Evolutionary conservation across 2,797 vertebrate genomes (phyloP), one percentile per base, ranked within the genome.

Genomic region (Vespertilio murinus): DNA sequence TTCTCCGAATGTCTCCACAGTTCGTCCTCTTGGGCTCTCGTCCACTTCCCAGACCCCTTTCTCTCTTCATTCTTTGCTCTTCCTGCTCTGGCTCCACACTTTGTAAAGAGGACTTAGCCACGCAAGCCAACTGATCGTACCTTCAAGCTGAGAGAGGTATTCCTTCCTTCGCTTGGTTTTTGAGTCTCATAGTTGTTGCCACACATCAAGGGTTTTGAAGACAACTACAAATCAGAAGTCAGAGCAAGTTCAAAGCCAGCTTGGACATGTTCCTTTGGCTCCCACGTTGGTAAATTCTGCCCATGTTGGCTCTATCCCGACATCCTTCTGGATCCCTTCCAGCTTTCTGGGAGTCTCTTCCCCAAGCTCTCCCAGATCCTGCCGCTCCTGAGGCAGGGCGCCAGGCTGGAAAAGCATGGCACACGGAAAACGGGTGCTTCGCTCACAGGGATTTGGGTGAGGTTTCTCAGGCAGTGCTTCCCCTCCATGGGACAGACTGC

Each of bases 231-330:
- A 38, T 87, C 56, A 94, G 85, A 92, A 92, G 13, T 69, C 59
- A 81, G 71, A 71, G 30, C 40, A 16, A 5, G 12, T 52, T 91
- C 47, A 64, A 75, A 83, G 71, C 49, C 33, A 67, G 61, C 61
- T 95, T 64, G 80, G 77, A 78, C 25, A 13, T 38, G 74, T 92
- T 94, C 56, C 61, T 93, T 65, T 85, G 80, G 73, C 81, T 75
- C 42, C 49, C 56, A 0, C n/a, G 0, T 74, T 78, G 84, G 35
- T 64, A 54, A 78, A 45, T 70, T 69, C 73, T 90, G 67, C 82
- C 70, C n/a, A 1, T 28, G 23, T 25, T 69, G 80, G 80, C 42
- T 86, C 64, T 49, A 4, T 84, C 81, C 78, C 33, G 64, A 77
- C 12, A 33, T 54, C 59, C 85, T 83, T 61, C 42, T 69, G n/a